Evolutionary conservation across 2,797 vertebrate genomes (phyloP).

Genomic region (Micrastur ruficollis): DNA sequence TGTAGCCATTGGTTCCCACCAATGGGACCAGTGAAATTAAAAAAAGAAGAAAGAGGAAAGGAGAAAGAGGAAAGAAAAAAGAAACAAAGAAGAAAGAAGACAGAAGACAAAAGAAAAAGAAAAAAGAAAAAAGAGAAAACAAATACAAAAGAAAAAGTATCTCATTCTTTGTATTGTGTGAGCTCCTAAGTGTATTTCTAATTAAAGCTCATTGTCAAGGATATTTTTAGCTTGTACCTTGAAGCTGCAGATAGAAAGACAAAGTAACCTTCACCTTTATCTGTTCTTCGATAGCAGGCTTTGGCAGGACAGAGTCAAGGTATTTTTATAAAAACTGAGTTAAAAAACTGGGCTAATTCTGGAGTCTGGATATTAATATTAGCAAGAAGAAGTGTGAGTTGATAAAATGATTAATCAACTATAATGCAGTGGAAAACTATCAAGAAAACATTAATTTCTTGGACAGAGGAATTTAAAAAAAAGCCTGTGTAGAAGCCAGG

Average conservation of each 20-base stretch:
- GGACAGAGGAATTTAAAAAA: not conserved
- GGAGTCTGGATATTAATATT: not conserved
- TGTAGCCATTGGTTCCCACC: not conserved
- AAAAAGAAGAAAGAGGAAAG: not conserved
- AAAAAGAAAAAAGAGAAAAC: too few relatives aligned
- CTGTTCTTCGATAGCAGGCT: not conserved
- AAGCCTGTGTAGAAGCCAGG: not conserved
- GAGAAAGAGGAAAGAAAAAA: too few relatives aligned
- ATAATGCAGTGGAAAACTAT: not conserved
- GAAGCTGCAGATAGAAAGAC: not conserved
- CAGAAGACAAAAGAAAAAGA: not conserved
- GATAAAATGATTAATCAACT: not conserved
- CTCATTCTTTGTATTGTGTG: not conserved
- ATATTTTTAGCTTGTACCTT: not conserved
- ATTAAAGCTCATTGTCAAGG: not conserved
- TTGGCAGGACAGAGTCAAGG: not conserved
- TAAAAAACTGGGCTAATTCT: not conserved
- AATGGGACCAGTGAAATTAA: not conserved
- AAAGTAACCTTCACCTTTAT: not conserved
- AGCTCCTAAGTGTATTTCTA: not conserved
- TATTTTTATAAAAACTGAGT: not conserved
- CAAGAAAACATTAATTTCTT: not conserved
- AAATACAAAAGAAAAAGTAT: not conserved
- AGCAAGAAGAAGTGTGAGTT: not conserved
- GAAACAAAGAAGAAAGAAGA: not conserved